Evolutionary conservation across 2,797 vertebrate genomes (phyloP), one percentile per base, ranked within the genome.

Genomic region (Pangasius macronema): DNA sequence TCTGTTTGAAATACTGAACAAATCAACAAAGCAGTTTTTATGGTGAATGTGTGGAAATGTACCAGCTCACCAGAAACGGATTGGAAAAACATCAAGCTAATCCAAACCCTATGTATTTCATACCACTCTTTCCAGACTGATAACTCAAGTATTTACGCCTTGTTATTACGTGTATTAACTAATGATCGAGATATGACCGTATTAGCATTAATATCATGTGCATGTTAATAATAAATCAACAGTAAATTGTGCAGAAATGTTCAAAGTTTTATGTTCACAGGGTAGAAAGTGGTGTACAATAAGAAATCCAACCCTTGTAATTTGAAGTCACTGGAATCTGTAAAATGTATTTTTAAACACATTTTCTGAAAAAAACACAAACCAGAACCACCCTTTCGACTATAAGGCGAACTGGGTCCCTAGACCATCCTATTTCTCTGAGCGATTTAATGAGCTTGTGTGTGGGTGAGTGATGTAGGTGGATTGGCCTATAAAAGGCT

Each of bases 401-500:
- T n/a, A n/a, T n/a, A n/a, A n/a, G n/a, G n/a, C n/a, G n/a, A n/a
- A n/a, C n/a, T n/a, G n/a, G n/a, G n/a, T n/a, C n/a, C n/a, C n/a
- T n/a, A n/a, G n/a, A n/a, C n/a, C n/a, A n/a, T n/a, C n/a, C n/a
- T n/a, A n/a, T n/a, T n/a, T n/a, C 87, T 87, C 87, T 82, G 88
- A 83, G 88, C 27, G 53, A 81, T 90, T 84, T 92, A 92, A 92
- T 91, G 89, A 84, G 91, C 90, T 91, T 90, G 86, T 57, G 84
- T 86, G 83, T 86, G 80, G 67, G 79, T n/a, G 80, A 65, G 87
- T 89, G 87, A 89, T 87, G 88, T 51, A 79, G 88, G 33, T 42
- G 91, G 91, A 91, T 91, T 95, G 92, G 93, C 93, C 94, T 94
- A 92, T 84, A 94, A 95, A 94, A 83, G 87, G 92, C 91, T 94